phyloP scores from a whole-genome alignment of 1,140 invertebrate genomes.

The Listronotus oregonensis region DNA sequence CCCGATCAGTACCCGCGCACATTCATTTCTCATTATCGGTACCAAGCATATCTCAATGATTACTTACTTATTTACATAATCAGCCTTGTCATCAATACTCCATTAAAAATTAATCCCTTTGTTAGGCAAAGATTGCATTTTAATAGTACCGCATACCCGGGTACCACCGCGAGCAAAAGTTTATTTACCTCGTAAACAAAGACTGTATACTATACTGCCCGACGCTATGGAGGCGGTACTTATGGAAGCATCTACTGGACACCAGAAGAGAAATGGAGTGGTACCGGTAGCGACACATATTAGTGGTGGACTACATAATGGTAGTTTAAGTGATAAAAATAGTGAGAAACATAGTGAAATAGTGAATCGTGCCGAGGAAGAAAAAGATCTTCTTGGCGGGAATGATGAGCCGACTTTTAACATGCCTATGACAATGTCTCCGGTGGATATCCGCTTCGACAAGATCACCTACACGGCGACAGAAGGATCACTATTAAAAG shows the following conservation, averaged over 20 bases:
- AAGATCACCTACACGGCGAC: slow-evolving; percentile 72
- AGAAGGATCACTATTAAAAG: slow-evolving; percentile 61
- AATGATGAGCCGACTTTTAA: slow-evolving; percentile 52
- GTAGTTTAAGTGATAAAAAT: not conserved
- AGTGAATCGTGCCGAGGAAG: slow-evolving; percentile 7
- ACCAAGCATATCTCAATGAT: not conserved
- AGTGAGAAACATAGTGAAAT: slow-evolving; percentile 19
- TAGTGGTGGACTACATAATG: not conserved
- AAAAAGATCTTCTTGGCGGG: not conserved
- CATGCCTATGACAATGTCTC: slow-evolving; percentile 59
- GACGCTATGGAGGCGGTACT: slow-evolving; percentile 27
- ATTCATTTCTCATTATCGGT: slow-evolving; percentile 11
- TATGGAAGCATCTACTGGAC: slow-evolving; percentile 23
- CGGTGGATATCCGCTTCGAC: slow-evolving; percentile 73
- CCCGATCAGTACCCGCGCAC: slow-evolving; percentile 21
- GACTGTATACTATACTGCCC: not conserved
- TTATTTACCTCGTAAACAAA: not conserved
- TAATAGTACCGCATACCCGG: not conserved
- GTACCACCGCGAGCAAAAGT: not conserved
- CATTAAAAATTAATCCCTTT: too few relatives aligned
- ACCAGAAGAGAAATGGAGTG: slow-evolving; percentile 6
- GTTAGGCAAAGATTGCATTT: not conserved
- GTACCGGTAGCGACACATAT: slow-evolving; percentile 1
- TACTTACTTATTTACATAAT: not conserved
- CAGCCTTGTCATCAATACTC: too few relatives aligned